Percentiles rank a stretch among this genome's conserved stretches.
Evolutionary conservation across 2,797 vertebrate species (phyloP).

Genomic region (Dermochelys coriacea): DNA sequence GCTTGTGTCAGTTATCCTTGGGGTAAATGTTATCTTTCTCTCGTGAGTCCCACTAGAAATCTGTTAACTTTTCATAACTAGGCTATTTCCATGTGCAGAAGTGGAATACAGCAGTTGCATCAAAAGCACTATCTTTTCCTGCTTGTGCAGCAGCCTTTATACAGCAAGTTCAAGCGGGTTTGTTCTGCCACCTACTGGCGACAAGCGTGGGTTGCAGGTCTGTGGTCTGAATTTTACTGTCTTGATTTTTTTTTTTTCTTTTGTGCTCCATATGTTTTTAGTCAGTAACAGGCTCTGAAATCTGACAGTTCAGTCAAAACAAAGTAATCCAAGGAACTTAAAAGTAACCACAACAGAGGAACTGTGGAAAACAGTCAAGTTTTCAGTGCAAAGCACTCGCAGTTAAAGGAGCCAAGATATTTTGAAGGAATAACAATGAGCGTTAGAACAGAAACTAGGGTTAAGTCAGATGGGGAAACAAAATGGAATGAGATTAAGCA

Average conservation of each 20-base stretch:
- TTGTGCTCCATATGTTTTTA: conserved; percentile 50
- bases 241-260: neutral
- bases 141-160: neutral
- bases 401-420: neutral
- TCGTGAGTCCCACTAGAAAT: neutral
- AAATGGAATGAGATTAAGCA: neutral
- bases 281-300: conserved; percentile 51
- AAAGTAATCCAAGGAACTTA: conserved; percentile 48
- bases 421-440: neutral
- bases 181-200: neutral
- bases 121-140: neutral
- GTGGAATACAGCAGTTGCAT: neutral
- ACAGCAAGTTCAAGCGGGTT: neutral
- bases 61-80: neutral
- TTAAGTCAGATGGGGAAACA: neutral
- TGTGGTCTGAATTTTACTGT: neutral
- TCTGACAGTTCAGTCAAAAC: conserved; percentile 70
- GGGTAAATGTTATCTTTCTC: neutral
- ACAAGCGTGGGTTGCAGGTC: neutral
- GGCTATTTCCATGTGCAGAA: neutral
- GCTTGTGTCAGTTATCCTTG: neutral
- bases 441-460: neutral
- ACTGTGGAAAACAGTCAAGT: neutral
- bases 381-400: neutral
- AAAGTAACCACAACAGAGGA: conserved; percentile 61